A percentile compares a stretch with the other conserved stretches of the same genome.
Evolutionary conservation across 2,113 vertebrate species (phyloP).

Genomic region (Mixornis gularis): DNA sequence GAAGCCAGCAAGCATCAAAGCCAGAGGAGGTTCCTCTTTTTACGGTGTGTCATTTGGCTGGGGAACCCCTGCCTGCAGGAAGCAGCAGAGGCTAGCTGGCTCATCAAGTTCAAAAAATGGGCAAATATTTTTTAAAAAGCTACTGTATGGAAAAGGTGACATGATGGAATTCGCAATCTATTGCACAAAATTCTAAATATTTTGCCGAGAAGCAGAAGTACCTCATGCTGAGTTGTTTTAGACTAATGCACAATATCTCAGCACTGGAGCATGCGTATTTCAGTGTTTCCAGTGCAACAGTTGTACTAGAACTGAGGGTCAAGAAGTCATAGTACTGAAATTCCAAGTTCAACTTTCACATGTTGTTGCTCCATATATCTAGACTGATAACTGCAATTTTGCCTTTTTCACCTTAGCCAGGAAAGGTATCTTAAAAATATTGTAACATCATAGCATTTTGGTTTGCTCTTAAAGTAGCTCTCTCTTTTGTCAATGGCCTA

Average conservation of each 20-base stretch:
- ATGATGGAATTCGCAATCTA: neutral
- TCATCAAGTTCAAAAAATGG: neutral
- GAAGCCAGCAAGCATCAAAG: neutral
- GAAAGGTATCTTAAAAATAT: neutral
- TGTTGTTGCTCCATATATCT: neutral
- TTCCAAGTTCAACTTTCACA: neutral
- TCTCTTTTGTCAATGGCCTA: neutral
- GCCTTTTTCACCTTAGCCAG: neutral
- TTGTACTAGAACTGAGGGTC: neutral
- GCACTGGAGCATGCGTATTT: neutral
- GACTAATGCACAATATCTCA: accelerated
- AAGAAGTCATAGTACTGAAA: neutral
- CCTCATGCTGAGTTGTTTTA: neutral
- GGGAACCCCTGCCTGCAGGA: neutral
- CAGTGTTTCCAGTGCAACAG: neutral
- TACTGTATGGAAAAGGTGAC: neutral
- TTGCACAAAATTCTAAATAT: neutral
- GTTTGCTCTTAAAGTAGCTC: neutral
- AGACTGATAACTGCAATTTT: neutral
- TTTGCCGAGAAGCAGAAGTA: neutral
- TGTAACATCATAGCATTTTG: neutral
- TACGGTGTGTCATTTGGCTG: neutral
- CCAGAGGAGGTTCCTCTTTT: neutral
- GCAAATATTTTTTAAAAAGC: neutral
- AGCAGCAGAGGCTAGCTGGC: neutral